These are phyloP conservation scores for Psittacula echo DNA, from an alignment of 2,797 vertebrate genomes.

Conservation along the genomic window DNA sequence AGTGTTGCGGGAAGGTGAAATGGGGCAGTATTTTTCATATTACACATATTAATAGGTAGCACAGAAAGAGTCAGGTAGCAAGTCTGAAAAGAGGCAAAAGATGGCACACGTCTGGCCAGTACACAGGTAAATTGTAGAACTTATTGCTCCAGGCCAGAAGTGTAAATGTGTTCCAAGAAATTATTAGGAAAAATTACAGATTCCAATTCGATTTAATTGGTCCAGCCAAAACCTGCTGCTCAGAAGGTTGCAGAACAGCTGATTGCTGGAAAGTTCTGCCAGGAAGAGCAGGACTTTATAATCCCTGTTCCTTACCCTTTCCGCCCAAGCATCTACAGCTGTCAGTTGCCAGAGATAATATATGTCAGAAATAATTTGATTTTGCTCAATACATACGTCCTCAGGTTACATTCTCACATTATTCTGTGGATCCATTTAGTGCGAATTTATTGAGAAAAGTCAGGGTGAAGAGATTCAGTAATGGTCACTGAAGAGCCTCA, in stretches of 20 bases:
- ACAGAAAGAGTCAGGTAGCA: background rate
- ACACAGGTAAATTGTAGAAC: background rate
- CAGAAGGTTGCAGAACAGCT: slow-evolving; percentile 24
- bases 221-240: slow-evolving; percentile 41
- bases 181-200: slow-evolving; percentile 38
- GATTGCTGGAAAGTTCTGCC: slow-evolving; percentile 47
- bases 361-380: slow-evolving; percentile 46
- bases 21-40: background rate
- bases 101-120: background rate
- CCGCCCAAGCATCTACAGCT: slow-evolving; percentile 14
- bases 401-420: background rate
- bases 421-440: background rate
- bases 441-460: background rate
- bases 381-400: background rate
- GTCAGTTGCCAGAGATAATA: slow-evolving; percentile 45
- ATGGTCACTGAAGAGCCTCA: background rate
- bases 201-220: slow-evolving; percentile 32
- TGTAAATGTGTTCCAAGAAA: slow-evolving; percentile 7
- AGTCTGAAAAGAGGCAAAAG: background rate
- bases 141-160: background rate
- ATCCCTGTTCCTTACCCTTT: slow-evolving; percentile 19
- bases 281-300: background rate
- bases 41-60: background rate
- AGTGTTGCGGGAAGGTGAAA: background rate
- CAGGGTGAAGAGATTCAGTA: background rate